A percentile compares a stretch with the other conserved stretches of the same genome.
Evolutionary conservation across 2,113 vertebrate genomes (phyloP).

Genomic region (Hylia prasina): DNA sequence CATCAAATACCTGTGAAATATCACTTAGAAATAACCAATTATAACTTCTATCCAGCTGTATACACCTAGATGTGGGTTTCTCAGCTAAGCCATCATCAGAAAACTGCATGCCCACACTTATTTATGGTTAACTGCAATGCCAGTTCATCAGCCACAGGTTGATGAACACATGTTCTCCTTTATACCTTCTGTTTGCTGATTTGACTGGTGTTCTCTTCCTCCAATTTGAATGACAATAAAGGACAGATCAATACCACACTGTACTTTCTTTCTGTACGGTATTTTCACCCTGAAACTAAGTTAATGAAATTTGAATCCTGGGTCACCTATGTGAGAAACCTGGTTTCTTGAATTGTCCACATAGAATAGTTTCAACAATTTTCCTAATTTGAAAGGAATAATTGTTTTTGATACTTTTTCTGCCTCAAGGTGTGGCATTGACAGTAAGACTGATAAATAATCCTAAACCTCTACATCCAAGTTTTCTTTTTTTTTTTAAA

Average conservation of each 20-base stretch:
- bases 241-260: not conserved
- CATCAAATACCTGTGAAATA: not conserved
- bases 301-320: not conserved
- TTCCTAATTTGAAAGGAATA: not conserved
- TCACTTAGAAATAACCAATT: constrained; percentile 10
- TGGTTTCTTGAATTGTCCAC: not conserved
- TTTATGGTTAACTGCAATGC: not conserved
- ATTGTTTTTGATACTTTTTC: not conserved
- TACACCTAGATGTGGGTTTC: not conserved
- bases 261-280: not conserved
- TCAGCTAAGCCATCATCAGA: not conserved
- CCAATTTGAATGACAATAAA: not conserved
- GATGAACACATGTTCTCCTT: not conserved
- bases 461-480: not conserved
- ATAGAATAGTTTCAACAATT: not conserved
- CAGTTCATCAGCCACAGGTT: not conserved
- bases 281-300: not conserved
- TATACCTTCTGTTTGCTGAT: not conserved
- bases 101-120: not conserved
- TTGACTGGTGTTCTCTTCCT: not conserved
- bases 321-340: not conserved
- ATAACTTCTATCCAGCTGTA: not conserved
- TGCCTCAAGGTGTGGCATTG: not conserved
- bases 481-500: not conserved
- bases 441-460: not conserved